A percentile compares a stretch with the other conserved stretches of the same genome.
phyloP scores from a whole-genome alignment of 2,797 vertebrate genomes.

The Enteromius trimaculatus region DNA sequence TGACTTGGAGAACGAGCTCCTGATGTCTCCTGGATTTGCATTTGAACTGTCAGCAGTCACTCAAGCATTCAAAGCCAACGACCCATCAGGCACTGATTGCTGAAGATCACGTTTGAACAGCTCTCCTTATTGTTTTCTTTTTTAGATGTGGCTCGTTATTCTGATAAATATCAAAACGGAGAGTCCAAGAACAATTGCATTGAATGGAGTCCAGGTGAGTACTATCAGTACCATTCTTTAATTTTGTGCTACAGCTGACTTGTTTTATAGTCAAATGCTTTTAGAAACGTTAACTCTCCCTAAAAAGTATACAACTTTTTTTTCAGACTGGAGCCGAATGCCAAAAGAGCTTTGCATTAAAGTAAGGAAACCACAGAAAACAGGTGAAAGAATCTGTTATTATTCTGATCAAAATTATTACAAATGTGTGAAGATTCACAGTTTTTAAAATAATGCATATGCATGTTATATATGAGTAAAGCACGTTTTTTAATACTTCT shows the following conservation, averaged over 20 bases:
- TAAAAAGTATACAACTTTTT: not conserved
- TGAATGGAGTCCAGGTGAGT: conserved; percentile 81
- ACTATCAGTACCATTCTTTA: not conserved
- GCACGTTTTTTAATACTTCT: not conserved
- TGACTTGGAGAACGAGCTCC: not conserved
- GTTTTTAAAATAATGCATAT: not conserved
- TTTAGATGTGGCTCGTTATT: conserved; percentile 82
- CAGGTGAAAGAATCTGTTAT: conserved; percentile 69
- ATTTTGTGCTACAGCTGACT: not conserved
- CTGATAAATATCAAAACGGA: conserved; percentile 82
- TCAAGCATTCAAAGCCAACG: not conserved
- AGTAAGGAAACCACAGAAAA: conserved; percentile 72
- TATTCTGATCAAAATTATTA: not conserved
- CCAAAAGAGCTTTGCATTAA: conserved; percentile 80
- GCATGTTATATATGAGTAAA: not conserved
- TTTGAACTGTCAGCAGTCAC: conserved; percentile 2
- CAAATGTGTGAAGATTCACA: not conserved
- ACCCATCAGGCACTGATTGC: not conserved
- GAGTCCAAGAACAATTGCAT: conserved; percentile 75
- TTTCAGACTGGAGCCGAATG: conserved; percentile 79
- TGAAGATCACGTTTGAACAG: not conserved
- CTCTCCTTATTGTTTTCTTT: conserved; percentile 29
- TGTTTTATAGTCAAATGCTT: not conserved
- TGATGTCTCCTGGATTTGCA: conserved; percentile 13
- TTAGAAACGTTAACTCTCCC: not conserved